These are phyloP conservation scores for Drosophila hamatofila DNA, from an alignment of 2,888 invertebrate species.

Conservation along the genomic window DNA sequence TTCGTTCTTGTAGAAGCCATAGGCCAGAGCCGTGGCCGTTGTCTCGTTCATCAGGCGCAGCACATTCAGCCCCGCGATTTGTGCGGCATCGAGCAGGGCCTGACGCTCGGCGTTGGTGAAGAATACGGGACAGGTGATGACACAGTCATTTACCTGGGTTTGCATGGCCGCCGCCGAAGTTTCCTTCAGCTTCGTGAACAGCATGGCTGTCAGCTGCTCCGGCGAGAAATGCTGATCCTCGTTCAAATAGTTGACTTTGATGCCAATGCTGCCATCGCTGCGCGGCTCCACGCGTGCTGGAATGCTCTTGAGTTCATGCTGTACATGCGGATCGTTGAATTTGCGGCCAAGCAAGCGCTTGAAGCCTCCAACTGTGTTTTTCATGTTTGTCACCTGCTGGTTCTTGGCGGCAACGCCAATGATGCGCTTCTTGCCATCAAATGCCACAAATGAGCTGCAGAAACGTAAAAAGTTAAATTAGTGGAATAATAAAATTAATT, in stretches of 20 bases:
- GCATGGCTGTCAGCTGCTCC: slow-evolving; percentile 98
- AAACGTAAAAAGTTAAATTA: background rate
- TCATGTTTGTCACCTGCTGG: slow-evolving; percentile 98
- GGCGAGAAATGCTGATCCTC: slow-evolving; percentile 94
- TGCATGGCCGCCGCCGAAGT: slow-evolving; percentile 94
- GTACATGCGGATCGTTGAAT: slow-evolving; percentile 94
- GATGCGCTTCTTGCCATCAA: slow-evolving; percentile 95
- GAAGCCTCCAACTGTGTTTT: slow-evolving; percentile 97
- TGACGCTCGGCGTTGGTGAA: slow-evolving; percentile 97
- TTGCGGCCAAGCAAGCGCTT: slow-evolving; percentile 96
- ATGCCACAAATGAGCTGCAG: slow-evolving; percentile 96
- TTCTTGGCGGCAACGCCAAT: slow-evolving; percentile 99
- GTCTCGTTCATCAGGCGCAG: slow-evolving; percentile 98
- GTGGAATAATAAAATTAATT: background rate
- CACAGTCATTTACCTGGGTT: slow-evolving; percentile 95
- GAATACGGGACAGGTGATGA: slow-evolving; percentile 96
- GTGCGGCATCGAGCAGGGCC: slow-evolving; percentile 95
- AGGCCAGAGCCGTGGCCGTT: slow-evolving; percentile 97
- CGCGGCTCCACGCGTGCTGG: slow-evolving; percentile 92
- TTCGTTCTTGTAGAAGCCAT: slow-evolving; percentile 99
- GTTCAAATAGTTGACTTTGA: slow-evolving; percentile 94
- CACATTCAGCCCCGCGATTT: slow-evolving; percentile 97
- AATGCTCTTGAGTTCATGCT: slow-evolving; percentile 92
- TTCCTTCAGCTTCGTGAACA: slow-evolving; percentile 98
- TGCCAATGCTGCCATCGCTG: slow-evolving; percentile 93